Conservation (phyloP, 2,888 invertebrate species). For the Mantis religiosa region DNA sequence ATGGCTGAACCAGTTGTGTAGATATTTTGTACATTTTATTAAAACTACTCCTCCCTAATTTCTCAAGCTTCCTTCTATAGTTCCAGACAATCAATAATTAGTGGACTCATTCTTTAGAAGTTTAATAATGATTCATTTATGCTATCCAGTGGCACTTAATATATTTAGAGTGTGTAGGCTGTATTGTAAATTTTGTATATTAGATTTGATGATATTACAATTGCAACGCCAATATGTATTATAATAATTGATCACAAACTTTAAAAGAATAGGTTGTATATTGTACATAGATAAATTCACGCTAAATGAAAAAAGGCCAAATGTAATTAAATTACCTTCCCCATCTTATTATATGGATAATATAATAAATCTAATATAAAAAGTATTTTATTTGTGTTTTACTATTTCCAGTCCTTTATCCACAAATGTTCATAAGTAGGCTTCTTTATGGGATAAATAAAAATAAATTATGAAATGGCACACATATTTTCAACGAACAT, state of each 20-base stretch:
- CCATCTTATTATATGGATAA: conserved; percentile 9
- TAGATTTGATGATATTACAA: not conserved
- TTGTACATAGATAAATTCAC: not conserved
- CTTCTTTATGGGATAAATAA: no score
- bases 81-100: not conserved
- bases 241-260: not conserved
- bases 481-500: no score
- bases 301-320: not conserved
- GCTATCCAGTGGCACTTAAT: not conserved
- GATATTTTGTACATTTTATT: not conserved
- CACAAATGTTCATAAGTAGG: no score
- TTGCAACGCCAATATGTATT: not conserved
- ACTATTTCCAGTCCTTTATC: not conserved
- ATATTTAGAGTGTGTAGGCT: not conserved
- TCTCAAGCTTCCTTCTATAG: not conserved
- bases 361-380: not conserved
- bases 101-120: not conserved
- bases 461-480: no score
- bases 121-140: not conserved
- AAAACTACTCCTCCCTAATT: not conserved
- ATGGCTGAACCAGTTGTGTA: not conserved
- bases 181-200: conserved; percentile 16
- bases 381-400: not conserved
- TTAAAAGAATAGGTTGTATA: not conserved
- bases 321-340: conserved; percentile 2